Evolutionary conservation across 1,140 invertebrate genomes (phyloP), one percentile per base, ranked within the genome.

Genomic region (Anagrus nilaparvatae): DNA sequence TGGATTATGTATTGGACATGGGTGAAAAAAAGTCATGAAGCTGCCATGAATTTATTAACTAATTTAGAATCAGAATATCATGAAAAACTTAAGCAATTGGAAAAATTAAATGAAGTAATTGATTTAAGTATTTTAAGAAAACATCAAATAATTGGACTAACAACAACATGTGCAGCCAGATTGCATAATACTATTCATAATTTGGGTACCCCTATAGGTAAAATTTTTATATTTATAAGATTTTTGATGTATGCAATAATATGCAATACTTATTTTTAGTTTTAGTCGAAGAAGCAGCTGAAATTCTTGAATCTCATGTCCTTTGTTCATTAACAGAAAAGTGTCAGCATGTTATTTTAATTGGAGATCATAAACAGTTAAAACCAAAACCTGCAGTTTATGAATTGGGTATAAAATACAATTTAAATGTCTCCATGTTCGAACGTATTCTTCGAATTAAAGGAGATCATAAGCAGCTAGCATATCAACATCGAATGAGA

Each of bases 161-260:
- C 24, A 27, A 27, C 24, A 12, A 7, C 24, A 12, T 7, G 12
- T 27, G 24, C 24, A 6, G 12, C 24, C 6, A 27, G 12, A 27
- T 7, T 27, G 12, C 24, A 27, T 8, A 14, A 9, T 3, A 16
- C 38, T 40, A 3, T 40, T 4, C 28, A 13, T 6, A 23, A 20
- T 9, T 23, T 40, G 10, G 3, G 7, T 3, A 19, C 38, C 8
- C 38, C 38, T 7, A 40, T 40, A 30, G 38, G 38, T 40, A 40
- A 27, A 27, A 6, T 7, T 27, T 6, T 7, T 7, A 27, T 7
- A n/a, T n/a, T n/a, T n/a, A n/a, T n/a, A n/a, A n/a, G 12, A 6
- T 27, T 27, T 27, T 27, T 7, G 6, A 27, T 27, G 24, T 27
- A 27, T 7, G 12, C 6, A 27, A 27, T 12, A 7, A 27, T n/a